phyloP scores from a whole-genome alignment of 2,888 invertebrate species.

The Pasiphila rectangulata region DNA sequence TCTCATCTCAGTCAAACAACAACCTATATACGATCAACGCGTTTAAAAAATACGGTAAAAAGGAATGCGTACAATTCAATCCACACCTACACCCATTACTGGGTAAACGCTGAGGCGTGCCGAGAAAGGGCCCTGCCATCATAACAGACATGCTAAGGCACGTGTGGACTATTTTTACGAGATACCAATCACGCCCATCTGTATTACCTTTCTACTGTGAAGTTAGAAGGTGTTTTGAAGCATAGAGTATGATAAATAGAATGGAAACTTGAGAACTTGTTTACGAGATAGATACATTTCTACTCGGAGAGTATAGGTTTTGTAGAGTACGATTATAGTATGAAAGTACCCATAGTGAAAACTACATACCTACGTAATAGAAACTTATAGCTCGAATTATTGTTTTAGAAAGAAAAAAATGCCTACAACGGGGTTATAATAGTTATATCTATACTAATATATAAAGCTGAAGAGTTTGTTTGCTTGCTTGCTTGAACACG shows the following conservation, averaged over 20 bases:
- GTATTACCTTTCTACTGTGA: conserved; percentile 21
- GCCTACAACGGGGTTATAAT: too few species aligned
- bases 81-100: conserved; percentile 31
- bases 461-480: too few species aligned
- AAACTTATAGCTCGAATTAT: too few species aligned
- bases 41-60: conserved; percentile 26
- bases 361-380: too few species aligned
- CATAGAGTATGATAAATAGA: not conserved
- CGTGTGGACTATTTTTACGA: conserved; percentile 61
- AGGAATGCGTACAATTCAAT: conserved; percentile 30
- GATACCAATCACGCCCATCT: conserved; percentile 31
- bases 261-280: not conserved
- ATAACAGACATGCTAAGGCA: conserved; percentile 41
- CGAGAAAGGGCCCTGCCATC: conserved; percentile 41
- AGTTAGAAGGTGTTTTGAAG: conserved; percentile 5
- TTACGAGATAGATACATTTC: not conserved
- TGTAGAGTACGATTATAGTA: too few species aligned
- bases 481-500: too few species aligned
- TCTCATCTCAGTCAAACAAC: not conserved
- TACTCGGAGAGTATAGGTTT: too few species aligned
- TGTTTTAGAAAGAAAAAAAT: too few species aligned
- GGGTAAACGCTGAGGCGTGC: conserved; percentile 48
- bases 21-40: conserved; percentile 11
- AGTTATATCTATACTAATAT: too few species aligned
- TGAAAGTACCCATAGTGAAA: too few species aligned